Evolutionary conservation across 2,888 invertebrate genomes (phyloP), one percentile per base, ranked within the genome.

Genomic region (Villa cingulata): DNA sequence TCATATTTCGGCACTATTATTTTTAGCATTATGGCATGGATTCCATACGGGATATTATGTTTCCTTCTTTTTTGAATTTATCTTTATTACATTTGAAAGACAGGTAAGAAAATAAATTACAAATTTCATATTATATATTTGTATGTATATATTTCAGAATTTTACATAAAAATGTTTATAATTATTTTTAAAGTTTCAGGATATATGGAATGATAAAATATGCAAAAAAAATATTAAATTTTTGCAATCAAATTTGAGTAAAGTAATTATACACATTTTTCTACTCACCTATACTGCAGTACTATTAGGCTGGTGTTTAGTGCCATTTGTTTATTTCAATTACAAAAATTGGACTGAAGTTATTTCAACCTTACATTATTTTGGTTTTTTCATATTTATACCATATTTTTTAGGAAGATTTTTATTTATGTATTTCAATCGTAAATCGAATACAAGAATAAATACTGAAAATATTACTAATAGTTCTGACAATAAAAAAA

Each of bases 1-100:
- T 53, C 96, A 97, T 66, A 72, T 79, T 1, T 74, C 78, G 1
- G 87, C 95, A 0, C 70, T 98, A 37, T 48, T 80, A 1, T 97
- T 95, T 70, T 76, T 98, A 37, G 92, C 97, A 0, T 61, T 94
- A 1, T 97, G 97, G 97, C 97, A 97, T 68, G 97, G 97, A 14
- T 80, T 90, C 45, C 86, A 91, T 62, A 81, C 86, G 12, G 96
- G 97, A 1, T 98, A 98, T 62, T 97, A 94, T 64, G 73, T 88
- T 60, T 85, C 87, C 41, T 97, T 97, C 73, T 75, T 87, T 48
- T 81, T 91, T 67, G 97, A 97, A 63, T 95, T 92, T 63, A 70
- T 88, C 32, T 82, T 89, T 32, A 86, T 94, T 65, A 78, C 78
- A 53, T 78, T 86, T 62, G 94, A 95, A 60, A 86, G 83, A 70